phyloP scores from a whole-genome alignment of 23 tunicate species.

The Halocynthia roretzi region DNA sequence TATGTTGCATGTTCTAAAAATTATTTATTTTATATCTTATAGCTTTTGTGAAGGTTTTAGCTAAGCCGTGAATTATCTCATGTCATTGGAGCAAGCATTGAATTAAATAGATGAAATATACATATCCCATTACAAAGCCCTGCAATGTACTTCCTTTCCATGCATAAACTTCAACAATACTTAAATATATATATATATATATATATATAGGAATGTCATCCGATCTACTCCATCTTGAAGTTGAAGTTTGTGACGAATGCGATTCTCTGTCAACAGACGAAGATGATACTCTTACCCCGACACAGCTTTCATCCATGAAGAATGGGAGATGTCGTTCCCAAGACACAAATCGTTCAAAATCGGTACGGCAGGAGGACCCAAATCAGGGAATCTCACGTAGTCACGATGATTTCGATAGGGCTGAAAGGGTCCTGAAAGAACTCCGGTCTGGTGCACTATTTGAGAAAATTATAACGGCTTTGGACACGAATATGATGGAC shows the following conservation, averaged over 20 bases:
- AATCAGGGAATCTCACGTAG: neutral
- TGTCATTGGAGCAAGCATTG: too few relatives aligned
- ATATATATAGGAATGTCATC: neutral
- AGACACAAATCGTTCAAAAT: neutral
- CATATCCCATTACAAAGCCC: too few relatives aligned
- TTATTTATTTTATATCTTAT: neutral
- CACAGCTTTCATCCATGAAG: slow-evolving; percentile 5
- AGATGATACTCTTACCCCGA: neutral
- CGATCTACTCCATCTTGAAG: neutral
- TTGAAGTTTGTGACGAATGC: neutral
- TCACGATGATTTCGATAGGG: slow-evolving; percentile 19
- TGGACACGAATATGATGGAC: slow-evolving; percentile 1
- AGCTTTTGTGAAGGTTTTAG: too few relatives aligned
- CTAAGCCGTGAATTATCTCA: too few relatives aligned
- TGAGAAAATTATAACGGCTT: slow-evolving; percentile 26
- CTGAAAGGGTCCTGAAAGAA: slow-evolving; percentile 62
- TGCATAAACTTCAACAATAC: too few relatives aligned
- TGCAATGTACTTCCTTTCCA: too few relatives aligned
- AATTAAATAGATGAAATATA: too few relatives aligned
- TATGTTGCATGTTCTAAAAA: neutral
- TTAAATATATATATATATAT: too few relatives aligned
- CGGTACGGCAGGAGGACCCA: neutral
- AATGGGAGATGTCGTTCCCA: neutral
- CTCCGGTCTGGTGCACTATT: slow-evolving; percentile 54
- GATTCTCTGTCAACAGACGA: slow-evolving; percentile 5